Evolutionary conservation across 1,140 invertebrate genomes (phyloP), one percentile per base, ranked within the genome.

Genomic region (Drosophila santomea): DNA sequence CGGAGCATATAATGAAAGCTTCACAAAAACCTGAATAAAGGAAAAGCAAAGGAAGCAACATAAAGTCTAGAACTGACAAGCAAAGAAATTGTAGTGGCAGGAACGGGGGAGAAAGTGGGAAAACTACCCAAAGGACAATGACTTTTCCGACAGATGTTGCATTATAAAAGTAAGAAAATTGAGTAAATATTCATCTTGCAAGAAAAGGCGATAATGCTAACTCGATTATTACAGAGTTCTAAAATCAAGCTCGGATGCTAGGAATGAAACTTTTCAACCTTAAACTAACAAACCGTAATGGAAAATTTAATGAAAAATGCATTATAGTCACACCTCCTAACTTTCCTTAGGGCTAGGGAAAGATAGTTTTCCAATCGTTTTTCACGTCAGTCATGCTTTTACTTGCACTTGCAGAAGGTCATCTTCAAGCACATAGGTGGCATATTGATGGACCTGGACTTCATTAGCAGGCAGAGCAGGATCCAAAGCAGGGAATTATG

Each of bases 391-490:
- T 66, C 50, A 48, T 50, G 35, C 57, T 41, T 69, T 72, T 36
- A 50, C 44, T 78, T 60, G 77, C 44, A 35, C 69, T 75, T 63
- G 15, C 20, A 45, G 75, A 83, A 78, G 69, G 63, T 79, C 75
- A 38, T 60, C 41, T 17, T 75, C 75, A 23, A 52, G 45, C 17
- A 44, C 50, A 41, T 71, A 57, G 51, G 52, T 73, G 66, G 67
- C 79, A 80, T 83, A 83, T 84, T 84, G 80, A 84, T 82, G 78
- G 62, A 77, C 23, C 23, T 41, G 59, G 74, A 71, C 77, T 83
- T 62, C 64, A 79, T 82, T 83, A 69, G 68, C 59, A 78, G 63
- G 68, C 62, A 63, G 56, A 45, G 41, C 51, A 69, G 44, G 45
- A 74, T 44, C 52, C 41, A 45, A 39, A 41, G 15, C 10, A 25